Conservation (phyloP, 2,888 invertebrate genomes). For the Plutella xylostella region DNA sequence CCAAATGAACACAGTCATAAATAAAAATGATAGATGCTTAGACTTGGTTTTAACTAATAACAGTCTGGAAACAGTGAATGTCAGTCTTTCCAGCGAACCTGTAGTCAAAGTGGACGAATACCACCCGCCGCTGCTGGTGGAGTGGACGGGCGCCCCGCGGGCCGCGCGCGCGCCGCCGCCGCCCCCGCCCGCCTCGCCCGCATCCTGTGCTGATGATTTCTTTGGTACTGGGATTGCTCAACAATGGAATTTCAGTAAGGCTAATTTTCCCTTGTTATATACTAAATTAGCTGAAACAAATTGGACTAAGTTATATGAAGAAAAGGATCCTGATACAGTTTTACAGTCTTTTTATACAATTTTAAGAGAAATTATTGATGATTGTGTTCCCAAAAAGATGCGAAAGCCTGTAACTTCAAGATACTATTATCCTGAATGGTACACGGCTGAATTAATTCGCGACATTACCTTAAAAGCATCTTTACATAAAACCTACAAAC, state of each 20-base stretch:
- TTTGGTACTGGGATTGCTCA: neutral
- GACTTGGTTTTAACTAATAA: neutral
- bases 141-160: neutral
- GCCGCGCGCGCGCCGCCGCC: neutral
- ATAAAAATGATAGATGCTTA: neutral
- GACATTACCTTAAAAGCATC: conserved; percentile 10
- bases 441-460: conserved; percentile 15
- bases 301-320: conserved; percentile 11
- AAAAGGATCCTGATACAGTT: conserved; percentile 2
- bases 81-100: too few species aligned
- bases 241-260: conserved; percentile 18
- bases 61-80: too few species aligned
- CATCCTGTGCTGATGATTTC: too few species aligned
- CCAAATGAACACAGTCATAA: neutral
- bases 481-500: conserved; percentile 8
- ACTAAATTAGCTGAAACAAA: conserved; percentile 6
- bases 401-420: conserved; percentile 4
- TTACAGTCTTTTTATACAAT: conserved; percentile 14
- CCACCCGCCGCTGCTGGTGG: conserved; percentile 5
- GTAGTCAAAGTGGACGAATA: conserved; percentile 1
- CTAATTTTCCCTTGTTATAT: conserved; percentile 14
- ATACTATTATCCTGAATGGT: conserved; percentile 18
- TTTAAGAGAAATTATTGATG: conserved; percentile 11
- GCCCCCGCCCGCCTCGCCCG: neutral
- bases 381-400: conserved; percentile 14